phyloP scores from a whole-genome alignment of 53 echinoderm and acorn worm species.

The Hippasteria phrygiana region DNA sequence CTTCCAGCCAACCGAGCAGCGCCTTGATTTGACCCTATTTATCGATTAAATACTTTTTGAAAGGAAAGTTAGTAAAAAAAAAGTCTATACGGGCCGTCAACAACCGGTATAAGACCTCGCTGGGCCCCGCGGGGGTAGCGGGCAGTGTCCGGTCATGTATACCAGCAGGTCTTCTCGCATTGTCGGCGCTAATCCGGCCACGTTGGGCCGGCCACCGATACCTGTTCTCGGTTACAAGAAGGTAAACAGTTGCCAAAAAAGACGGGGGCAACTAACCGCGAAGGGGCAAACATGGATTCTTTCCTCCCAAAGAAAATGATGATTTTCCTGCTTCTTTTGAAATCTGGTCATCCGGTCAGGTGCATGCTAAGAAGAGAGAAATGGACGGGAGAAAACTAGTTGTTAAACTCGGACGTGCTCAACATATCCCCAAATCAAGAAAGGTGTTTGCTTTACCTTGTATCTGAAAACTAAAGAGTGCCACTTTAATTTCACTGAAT shows the following conservation, averaged over 20 bases:
- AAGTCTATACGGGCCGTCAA: constrained; percentile 5
- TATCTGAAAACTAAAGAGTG: too few relatives aligned
- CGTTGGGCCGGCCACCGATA: constrained; percentile 6
- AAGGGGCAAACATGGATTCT: constrained; percentile 20
- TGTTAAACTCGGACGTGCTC: too few relatives aligned
- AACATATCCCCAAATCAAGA: too few relatives aligned
- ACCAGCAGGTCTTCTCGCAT: neutral
- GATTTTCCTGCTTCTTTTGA: neutral
- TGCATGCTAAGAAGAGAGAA: neutral
- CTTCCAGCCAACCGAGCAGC: constrained; percentile 18
- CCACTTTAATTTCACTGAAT: too few relatives aligned
- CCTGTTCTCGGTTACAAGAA: constrained; percentile 35
- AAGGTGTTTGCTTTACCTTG: too few relatives aligned
- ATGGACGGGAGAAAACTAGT: neutral
- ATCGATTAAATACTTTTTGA: neutral
- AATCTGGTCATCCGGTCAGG: neutral
- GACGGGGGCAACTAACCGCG: constrained; percentile 3
- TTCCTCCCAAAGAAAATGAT: neutral
- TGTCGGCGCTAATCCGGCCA: constrained; percentile 15
- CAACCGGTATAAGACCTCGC: constrained; percentile 25
- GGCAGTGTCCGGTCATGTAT: neutral
- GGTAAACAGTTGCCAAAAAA: constrained; percentile 29
- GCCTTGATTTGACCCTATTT: neutral
- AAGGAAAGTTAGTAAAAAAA: neutral
- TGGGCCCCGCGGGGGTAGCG: neutral